Evolutionary conservation across 1,140 invertebrate species (phyloP).

Genomic region (Nasonia giraulti): DNA sequence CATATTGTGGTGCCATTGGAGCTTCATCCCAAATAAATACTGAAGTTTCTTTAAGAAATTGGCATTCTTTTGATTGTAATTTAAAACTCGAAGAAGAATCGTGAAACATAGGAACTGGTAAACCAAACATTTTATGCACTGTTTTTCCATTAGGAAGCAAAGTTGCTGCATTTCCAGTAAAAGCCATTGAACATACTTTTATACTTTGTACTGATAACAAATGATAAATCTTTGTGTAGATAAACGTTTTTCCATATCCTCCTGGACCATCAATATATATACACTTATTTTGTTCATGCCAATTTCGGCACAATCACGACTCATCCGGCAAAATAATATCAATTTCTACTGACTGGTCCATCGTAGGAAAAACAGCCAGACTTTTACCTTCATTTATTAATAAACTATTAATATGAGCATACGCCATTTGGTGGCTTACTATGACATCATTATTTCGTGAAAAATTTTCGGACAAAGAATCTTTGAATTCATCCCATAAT

Average conservation of each 20-base stretch:
- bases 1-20: slow-evolving; percentile 48
- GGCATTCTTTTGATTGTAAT: slow-evolving; percentile 57
- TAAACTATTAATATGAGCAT: slow-evolving; percentile 35
- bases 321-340: slow-evolving; percentile 6
- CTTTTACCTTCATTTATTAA: slow-evolving; percentile 24
- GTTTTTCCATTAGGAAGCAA: slow-evolving; percentile 53
- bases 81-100: slow-evolving; percentile 50
- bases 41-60: slow-evolving; percentile 33
- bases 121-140: slow-evolving; percentile 51
- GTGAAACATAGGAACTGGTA: slow-evolving; percentile 48
- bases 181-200: slow-evolving; percentile 44
- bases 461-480: slow-evolving; percentile 43
- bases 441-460: neutral
- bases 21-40: slow-evolving; percentile 60
- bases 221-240: slow-evolving; percentile 41
- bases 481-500: slow-evolving; percentile 49
- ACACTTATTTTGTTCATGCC: neutral
- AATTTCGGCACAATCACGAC: neutral
- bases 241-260: slow-evolving; percentile 53
- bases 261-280: slow-evolving; percentile 50
- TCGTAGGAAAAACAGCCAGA: slow-evolving; percentile 26
- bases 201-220: neutral
- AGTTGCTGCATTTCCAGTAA: slow-evolving; percentile 56
- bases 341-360: slow-evolving; percentile 13
- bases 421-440: slow-evolving; percentile 11